A percentile compares a stretch with the other conserved stretches of the same genome.
Evolutionary conservation across 2,113 vertebrate species (phyloP).

Genomic region (Pteropus alecto): DNA sequence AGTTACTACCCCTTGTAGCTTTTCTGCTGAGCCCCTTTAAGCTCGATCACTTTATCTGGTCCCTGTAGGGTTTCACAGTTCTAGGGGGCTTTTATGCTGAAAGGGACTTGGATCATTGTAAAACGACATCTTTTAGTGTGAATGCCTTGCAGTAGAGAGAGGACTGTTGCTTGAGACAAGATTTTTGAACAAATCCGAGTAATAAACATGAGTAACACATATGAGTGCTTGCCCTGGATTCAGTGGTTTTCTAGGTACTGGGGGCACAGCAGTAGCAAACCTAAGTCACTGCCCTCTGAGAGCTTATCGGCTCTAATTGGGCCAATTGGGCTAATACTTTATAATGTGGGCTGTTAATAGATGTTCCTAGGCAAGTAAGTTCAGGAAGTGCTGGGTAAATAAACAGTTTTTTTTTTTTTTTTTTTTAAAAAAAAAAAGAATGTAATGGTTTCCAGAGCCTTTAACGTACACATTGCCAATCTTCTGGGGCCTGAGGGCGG

Average conservation of each 20-base stretch:
- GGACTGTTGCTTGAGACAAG: not conserved
- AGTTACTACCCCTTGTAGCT: too few relatives aligned
- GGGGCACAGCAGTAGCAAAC: not conserved
- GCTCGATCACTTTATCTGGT: not conserved
- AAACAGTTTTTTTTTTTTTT: not conserved
- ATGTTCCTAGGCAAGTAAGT: not conserved
- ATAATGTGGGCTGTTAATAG: not conserved
- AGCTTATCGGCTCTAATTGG: not conserved
- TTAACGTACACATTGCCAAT: not conserved
- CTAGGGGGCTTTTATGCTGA: not conserved
- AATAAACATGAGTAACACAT: not conserved
- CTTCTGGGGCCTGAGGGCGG: not conserved
- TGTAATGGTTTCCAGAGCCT: not conserved
- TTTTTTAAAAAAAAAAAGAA: not conserved
- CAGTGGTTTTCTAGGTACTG: not conserved
- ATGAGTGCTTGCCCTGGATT: not conserved
- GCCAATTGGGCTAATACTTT: not conserved
- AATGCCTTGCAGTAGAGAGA: not conserved
- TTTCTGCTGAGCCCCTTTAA: not conserved
- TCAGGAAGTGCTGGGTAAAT: not conserved
- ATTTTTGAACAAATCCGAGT: not conserved
- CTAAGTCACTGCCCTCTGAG: not conserved
- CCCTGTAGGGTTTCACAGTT: not conserved
- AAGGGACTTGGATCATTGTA: not conserved
- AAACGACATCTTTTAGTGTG: not conserved